Conservation (phyloP, 2,888 invertebrate species). For the Tipula unca region DNA sequence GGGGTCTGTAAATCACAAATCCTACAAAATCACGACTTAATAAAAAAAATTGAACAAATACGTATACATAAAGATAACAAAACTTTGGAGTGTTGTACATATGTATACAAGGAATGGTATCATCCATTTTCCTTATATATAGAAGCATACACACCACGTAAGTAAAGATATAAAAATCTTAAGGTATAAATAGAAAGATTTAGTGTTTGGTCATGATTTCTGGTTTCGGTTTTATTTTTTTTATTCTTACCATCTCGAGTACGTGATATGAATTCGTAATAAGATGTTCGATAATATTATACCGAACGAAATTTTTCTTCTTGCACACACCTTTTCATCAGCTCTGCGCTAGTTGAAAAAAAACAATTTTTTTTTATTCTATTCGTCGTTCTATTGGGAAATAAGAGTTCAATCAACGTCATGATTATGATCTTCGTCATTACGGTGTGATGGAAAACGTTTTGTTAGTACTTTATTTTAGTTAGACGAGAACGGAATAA, state of each 20-base stretch:
- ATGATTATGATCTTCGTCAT: neutral
- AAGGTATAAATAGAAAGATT: neutral
- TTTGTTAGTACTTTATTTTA: neutral
- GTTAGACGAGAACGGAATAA: neutral
- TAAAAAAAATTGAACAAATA: neutral
- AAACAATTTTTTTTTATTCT: neutral
- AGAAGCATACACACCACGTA: neutral
- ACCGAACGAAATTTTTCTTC: neutral
- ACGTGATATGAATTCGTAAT: neutral
- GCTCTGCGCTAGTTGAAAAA: neutral
- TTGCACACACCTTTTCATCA: neutral
- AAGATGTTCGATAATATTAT: neutral
- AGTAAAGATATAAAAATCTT: conserved; percentile 14
- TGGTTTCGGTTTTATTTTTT: neutral
- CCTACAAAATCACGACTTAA: neutral
- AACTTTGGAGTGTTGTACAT: neutral
- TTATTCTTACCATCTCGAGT: neutral
- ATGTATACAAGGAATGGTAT: neutral
- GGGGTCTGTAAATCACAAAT: neutral
- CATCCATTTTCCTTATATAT: neutral
- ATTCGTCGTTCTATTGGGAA: neutral
- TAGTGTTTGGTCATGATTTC: conserved; percentile 14
- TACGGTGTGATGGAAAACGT: neutral
- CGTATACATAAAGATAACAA: neutral
- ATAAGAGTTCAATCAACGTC: conserved; percentile 8